Percentiles rank a stretch among this genome's conserved stretches.
These are phyloP conservation scores for Tachysurus fulvidraco DNA, from an alignment of 2,113 vertebrate genomes.

Conservation along the genomic window DNA sequence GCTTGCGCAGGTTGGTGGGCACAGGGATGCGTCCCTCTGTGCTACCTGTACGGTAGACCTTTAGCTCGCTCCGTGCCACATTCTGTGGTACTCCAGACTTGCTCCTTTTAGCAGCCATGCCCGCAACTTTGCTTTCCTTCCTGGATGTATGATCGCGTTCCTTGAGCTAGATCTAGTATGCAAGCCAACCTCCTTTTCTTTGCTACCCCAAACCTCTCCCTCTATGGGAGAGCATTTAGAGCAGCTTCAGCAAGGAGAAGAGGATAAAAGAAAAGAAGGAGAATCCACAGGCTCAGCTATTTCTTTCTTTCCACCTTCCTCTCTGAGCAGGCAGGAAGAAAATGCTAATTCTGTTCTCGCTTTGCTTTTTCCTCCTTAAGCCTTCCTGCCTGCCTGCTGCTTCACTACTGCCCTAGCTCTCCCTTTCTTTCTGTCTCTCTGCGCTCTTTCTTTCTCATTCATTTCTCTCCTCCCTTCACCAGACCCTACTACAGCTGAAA, in stretches of 20 bases:
- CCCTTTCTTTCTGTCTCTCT: conserved; percentile 51
- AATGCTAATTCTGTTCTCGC: conserved; percentile 57
- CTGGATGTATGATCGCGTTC: conserved; percentile 71
- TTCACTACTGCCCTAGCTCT: conserved; percentile 70
- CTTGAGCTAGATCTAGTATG: conserved; percentile 60
- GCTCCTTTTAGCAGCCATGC: conserved; percentile 82
- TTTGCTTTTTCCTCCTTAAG: conserved; percentile 52
- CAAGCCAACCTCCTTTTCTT: conserved; percentile 67
- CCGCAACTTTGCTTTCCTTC: conserved; percentile 70
- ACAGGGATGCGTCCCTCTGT: conserved; percentile 80
- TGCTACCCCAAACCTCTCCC: conserved; percentile 81
- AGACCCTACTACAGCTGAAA: conserved; percentile 71
- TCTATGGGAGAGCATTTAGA: conserved; percentile 78
- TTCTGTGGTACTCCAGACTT: conserved; percentile 77
- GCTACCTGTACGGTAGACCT: conserved; percentile 86
- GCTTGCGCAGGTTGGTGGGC: conserved; percentile 87
- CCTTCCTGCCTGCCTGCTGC: conserved; percentile 67
- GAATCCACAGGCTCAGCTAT: conserved; percentile 36
- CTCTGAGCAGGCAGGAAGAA: conserved; percentile 51
- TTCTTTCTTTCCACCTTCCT: conserved; percentile 42
- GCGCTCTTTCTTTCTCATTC: conserved; percentile 48
- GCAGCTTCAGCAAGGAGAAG: conserved; percentile 63
- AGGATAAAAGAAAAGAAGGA: conserved; percentile 50
- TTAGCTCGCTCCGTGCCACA: conserved; percentile 81
- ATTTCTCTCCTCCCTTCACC: conserved; percentile 68